Percentiles rank a stretch among this genome's conserved stretches.
These are phyloP conservation scores for Anthopleura sola DNA, from an alignment of 64 coral and sea anemone species.

Conservation along the genomic window DNA sequence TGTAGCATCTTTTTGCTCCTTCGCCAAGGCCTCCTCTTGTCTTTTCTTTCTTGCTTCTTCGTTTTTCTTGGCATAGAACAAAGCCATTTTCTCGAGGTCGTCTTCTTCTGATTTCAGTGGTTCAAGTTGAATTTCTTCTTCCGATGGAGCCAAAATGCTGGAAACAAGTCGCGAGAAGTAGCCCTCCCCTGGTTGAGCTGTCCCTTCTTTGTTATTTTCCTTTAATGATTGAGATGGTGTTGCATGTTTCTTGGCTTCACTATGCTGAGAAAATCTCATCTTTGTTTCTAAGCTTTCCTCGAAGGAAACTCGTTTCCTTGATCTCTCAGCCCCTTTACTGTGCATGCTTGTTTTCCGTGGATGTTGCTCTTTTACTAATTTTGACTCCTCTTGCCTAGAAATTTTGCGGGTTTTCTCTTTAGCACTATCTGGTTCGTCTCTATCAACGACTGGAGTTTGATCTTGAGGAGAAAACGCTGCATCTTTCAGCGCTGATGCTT, in stretches of 20 bases:
- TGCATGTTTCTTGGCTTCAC: background rate
- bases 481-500: background rate
- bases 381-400: background rate
- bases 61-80: slow-evolving; percentile 9
- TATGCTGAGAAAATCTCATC: background rate
- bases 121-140: background rate
- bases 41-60: slow-evolving; percentile 10
- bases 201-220: background rate
- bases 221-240: background rate
- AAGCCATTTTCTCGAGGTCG: background rate
- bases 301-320: background rate
- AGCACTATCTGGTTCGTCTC: background rate
- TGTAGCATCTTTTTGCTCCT: background rate
- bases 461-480: background rate
- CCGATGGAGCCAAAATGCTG: background rate
- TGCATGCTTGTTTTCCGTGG: background rate
- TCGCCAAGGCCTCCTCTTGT: background rate
- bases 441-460: background rate
- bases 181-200: background rate
- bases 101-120: slow-evolving; percentile 10
- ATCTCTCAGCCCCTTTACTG: background rate
- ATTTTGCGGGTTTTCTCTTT: background rate
- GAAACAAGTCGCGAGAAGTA: background rate
- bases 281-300: background rate
- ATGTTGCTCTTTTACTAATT: background rate